Conservation (phyloP, 2,113 vertebrate genomes). For the Paratilapia polleni region DNA sequence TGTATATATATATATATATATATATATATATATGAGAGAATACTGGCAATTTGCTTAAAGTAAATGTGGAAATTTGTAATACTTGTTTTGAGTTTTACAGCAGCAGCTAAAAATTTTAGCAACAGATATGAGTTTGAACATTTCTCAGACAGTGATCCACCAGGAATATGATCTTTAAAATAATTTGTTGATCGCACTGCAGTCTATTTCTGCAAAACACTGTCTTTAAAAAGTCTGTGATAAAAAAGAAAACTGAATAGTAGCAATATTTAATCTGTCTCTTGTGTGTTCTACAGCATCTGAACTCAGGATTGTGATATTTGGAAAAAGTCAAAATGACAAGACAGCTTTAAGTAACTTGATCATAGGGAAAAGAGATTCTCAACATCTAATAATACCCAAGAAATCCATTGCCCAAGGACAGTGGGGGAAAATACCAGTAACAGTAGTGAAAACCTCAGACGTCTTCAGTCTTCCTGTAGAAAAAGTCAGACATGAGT, state of each 20-base stretch:
- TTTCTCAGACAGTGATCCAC: background rate
- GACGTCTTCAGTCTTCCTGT: background rate
- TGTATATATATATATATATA: too few species aligned
- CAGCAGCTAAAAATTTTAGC: background rate
- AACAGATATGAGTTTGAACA: background rate
- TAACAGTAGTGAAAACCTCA: slow-evolving; percentile 7
- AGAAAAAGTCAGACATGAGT: background rate
- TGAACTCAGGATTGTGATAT: background rate
- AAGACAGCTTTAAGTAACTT: background rate
- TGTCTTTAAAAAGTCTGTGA: background rate
- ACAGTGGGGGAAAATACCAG: background rate
- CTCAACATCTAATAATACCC: background rate
- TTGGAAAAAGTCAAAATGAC: background rate
- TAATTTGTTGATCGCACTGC: too few species aligned
- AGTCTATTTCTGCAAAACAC: background rate
- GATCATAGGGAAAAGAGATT: background rate
- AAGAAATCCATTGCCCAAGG: background rate
- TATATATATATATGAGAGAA: too few species aligned
- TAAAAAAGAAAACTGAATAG: background rate
- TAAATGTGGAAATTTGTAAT: background rate
- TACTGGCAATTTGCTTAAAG: too few species aligned
- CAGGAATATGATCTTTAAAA: background rate
- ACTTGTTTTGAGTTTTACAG: background rate
- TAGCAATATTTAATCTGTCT: background rate
- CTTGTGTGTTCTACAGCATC: background rate